Conservation (phyloP, 2,888 invertebrate genomes). For the Caenorhabditis sp. region DNA sequence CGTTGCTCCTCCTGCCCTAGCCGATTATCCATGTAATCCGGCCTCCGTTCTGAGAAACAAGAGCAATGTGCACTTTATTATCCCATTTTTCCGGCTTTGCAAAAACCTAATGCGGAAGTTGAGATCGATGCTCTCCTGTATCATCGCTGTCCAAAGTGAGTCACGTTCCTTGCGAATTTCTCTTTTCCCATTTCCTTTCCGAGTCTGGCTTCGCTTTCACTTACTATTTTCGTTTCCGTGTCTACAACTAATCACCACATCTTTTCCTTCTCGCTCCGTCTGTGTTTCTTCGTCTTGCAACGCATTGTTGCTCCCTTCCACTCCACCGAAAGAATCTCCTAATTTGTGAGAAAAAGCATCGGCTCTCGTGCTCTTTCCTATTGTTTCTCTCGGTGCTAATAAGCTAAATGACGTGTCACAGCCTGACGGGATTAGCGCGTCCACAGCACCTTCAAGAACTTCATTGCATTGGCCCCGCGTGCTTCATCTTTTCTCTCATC, state of each 20-base stretch:
- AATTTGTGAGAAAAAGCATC: not conserved
- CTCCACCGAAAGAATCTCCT: constrained; percentile 10
- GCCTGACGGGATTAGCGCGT: constrained; percentile 3
- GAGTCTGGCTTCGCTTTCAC: too few species aligned
- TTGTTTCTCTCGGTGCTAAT: constrained; percentile 13
- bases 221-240: not conserved
- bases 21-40: too few species aligned
- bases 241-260: not conserved
- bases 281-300: not conserved
- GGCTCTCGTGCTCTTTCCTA: not conserved
- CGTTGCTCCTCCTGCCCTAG: too few species aligned
- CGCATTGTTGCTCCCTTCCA: not conserved
- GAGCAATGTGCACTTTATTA: too few species aligned
- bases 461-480: not conserved
- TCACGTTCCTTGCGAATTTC: too few species aligned
- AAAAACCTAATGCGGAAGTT: too few species aligned
- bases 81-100: too few species aligned
- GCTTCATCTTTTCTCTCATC: not conserved
- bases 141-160: too few species aligned
- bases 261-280: not conserved
- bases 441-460: not conserved
- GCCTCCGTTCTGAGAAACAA: too few species aligned
- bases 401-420: not conserved
- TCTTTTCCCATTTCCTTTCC: too few species aligned
- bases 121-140: too few species aligned